Evolutionary conservation across 2,113 vertebrate genomes (phyloP), one percentile per base, ranked within the genome.

Genomic region (Laticauda laticaudata): DNA sequence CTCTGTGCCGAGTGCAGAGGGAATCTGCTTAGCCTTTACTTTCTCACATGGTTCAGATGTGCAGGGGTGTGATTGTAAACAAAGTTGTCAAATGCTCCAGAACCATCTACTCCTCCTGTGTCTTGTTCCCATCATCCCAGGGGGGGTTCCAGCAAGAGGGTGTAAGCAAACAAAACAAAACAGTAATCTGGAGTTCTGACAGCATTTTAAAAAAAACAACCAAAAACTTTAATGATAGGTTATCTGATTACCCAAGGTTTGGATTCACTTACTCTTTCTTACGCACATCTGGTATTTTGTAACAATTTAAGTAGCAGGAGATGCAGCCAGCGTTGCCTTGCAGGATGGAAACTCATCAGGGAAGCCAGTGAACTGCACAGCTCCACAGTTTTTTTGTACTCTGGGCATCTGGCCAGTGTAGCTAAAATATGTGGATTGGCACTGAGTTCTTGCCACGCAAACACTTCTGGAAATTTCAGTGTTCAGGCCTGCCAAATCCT

Each of bases 381-480:
- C 98, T 98, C 97, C 97, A 97, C 95, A 98, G 98, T 98, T 98
- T 98, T 98, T 98, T 98, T 98, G 98, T 98, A 97, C 94, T 97
- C 98, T 53, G 97, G 98, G 98, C 98, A 94, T 75, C 55, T 1
- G 55, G 98, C 99, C 98, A 99, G 98, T 94, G 96, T 98, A 98
- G 98, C 98, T 97, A 96, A 98, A 98, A 98, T 97, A 98, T 98
- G 98, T 96, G 98, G 97, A 98, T 98, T 98, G 98, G 98, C 98
- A 97, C 96, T 97, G 98, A 98, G 97, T 97, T 97, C 96, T 97
- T 97, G 98, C 98, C 98, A 98, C 98, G 98, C 98, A 99, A 99
- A 98, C 98, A 98, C 98, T 99, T 99, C 98, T 99, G 98, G 98
- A 99, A 99, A 98, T 98, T 99, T 99, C 98, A 98, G 97, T 97